Evolutionary conservation across 2,888 invertebrate species (phyloP).

Genomic region (Apotomis capreana): DNA sequence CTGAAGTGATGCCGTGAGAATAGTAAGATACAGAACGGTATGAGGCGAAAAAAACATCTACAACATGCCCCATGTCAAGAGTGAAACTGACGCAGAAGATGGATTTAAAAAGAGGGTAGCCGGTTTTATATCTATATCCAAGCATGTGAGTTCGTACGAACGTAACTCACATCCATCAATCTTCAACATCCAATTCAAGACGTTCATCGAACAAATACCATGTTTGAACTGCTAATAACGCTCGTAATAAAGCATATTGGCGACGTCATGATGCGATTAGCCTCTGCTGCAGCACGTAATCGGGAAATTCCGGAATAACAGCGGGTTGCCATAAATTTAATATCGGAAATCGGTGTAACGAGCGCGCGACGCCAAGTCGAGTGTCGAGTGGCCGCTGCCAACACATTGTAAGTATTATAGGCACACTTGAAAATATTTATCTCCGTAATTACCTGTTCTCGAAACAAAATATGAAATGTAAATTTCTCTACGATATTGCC

Average conservation of each 20-base stretch:
- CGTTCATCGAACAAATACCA: not conserved
- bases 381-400: conserved; percentile 48
- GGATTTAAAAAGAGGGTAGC: no score
- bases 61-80: no score
- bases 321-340: conserved; percentile 57
- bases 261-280: conserved; percentile 30
- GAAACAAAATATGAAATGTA: no score
- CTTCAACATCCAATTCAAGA: not conserved
- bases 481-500: no score
- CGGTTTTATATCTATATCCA: no score
- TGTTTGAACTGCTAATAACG: not conserved
- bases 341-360: conserved; percentile 54
- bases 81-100: no score
- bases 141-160: no score
- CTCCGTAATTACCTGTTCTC: no score
- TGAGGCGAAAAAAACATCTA: no score
- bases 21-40: no score
- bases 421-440: not conserved
- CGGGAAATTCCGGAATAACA: conserved; percentile 50
- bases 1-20: no score
- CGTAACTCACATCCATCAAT: no score
- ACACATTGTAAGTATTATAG: conserved; percentile 17
- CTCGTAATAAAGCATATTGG: conserved; percentile 3
- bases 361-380: conserved; percentile 54
- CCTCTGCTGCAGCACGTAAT: conserved; percentile 28